Evolutionary conservation across 2,797 vertebrate species (phyloP).

Genomic region (Chelidonichthys spinosus): DNA sequence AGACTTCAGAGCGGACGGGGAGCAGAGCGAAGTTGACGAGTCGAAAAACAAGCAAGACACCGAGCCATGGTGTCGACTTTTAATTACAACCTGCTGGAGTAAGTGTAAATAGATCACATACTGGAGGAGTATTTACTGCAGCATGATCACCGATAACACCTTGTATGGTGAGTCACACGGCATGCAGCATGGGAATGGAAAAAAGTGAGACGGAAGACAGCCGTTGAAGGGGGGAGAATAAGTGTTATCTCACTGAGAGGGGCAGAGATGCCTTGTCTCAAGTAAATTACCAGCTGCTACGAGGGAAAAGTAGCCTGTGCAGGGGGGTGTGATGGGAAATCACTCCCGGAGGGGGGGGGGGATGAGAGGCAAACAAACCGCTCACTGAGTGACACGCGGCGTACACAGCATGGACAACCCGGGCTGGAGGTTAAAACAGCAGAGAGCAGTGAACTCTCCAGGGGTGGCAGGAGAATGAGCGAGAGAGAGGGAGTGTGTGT

Average conservation of each 20-base stretch:
- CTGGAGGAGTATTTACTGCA: constrained; percentile 44
- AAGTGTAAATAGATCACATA: constrained; percentile 44
- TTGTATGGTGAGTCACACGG: constrained; percentile 50
- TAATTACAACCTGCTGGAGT: constrained; percentile 43
- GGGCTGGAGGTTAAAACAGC: constrained; percentile 71
- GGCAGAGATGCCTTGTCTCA: constrained; percentile 57
- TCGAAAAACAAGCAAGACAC: constrained; percentile 6
- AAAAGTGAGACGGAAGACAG: constrained; percentile 12
- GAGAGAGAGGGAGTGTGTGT: constrained; percentile 16
- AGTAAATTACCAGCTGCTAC: constrained; percentile 63
- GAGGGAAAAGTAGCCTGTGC: constrained; percentile 37
- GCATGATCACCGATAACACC: constrained; percentile 53
- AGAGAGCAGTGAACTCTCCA: constrained; percentile 54
- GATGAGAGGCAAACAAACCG: constrained; percentile 68
- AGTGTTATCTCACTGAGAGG: constrained; percentile 57
- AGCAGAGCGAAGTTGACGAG: background rate
- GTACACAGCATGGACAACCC: constrained; percentile 49
- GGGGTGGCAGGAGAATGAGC: constrained; percentile 37
- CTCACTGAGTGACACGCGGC: constrained; percentile 62
- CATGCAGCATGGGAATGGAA: constrained; percentile 37
- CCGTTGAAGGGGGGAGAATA: constrained; percentile 17
- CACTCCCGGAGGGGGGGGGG: constrained; percentile 47
- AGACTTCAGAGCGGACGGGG: background rate
- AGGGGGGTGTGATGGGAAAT: constrained; percentile 58
- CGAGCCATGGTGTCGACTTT: constrained; percentile 40